Percentiles rank a stretch among this genome's conserved stretches.
Evolutionary conservation across 2,888 invertebrate species (phyloP).

Genomic region (Conomelus anceps): DNA sequence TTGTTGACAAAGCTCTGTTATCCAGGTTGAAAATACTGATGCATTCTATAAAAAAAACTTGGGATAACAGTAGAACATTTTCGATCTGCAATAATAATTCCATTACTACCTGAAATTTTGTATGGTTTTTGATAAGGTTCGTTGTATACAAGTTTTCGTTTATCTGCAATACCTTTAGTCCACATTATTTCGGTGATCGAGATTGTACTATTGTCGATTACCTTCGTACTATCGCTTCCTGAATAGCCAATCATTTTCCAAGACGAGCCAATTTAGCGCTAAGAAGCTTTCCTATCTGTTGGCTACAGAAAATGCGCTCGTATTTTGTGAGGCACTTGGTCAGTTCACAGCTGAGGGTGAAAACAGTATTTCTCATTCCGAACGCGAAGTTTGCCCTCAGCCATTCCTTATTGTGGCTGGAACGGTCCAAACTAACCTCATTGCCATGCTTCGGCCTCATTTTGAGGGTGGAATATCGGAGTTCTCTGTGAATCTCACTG

Average conservation of each 20-base stretch:
- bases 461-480: background rate
- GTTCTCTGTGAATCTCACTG: background rate
- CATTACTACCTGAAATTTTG: no score
- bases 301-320: background rate
- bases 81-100: no score
- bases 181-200: no score
- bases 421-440: background rate
- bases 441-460: background rate
- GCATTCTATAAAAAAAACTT: no score
- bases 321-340: background rate
- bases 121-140: no score
- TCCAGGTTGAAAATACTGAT: no score
- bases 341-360: background rate
- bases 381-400: background rate
- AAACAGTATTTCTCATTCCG: background rate
- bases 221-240: no score
- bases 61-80: no score
- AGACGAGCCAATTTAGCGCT: background rate
- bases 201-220: no score
- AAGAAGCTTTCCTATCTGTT: background rate
- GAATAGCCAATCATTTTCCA: background rate
- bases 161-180: no score
- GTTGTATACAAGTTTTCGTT: no score
- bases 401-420: background rate
- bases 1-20: no score